phyloP scores from a whole-genome alignment of 2,888 invertebrate genomes.

The Patella pellucida region DNA sequence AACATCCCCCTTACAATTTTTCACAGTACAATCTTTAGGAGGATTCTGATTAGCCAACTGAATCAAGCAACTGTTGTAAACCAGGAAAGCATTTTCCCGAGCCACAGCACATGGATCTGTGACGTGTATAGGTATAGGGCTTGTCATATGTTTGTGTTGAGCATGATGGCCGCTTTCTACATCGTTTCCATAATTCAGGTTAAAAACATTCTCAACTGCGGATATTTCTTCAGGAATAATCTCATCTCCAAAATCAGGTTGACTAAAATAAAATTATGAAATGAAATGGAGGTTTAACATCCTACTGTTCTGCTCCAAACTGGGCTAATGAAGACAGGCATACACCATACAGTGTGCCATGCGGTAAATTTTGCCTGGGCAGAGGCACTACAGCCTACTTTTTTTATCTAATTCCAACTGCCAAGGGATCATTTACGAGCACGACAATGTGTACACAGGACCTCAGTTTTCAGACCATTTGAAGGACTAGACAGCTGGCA shows the following conservation, averaged over 20 bases:
- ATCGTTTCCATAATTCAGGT: not conserved
- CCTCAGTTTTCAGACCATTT: no score
- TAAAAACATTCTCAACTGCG: not conserved
- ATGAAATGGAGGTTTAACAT: no score
- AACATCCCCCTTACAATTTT: not conserved
- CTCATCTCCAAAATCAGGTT: not conserved
- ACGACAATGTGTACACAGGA: no score
- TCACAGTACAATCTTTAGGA: not conserved
- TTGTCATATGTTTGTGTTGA: not conserved
- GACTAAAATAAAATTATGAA: no score
- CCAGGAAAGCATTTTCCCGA: not conserved
- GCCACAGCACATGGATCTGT: not conserved
- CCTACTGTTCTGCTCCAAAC: no score
- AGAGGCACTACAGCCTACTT: no score
- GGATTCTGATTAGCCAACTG: slow-evolving; percentile 1
- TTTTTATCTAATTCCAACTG: no score
- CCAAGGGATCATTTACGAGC: no score
- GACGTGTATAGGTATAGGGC: not conserved
- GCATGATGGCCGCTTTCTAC: not conserved
- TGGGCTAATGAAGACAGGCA: no score
- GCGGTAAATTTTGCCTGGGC: no score
- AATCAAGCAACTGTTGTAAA: slow-evolving; percentile 5
- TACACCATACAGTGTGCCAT: no score
- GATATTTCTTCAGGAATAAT: not conserved
- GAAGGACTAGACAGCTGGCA: no score